Evolutionary conservation across 2,888 invertebrate species (phyloP), one percentile per base, ranked within the genome.

Genomic region (Pseudococcus jackbeardsleyi): DNA sequence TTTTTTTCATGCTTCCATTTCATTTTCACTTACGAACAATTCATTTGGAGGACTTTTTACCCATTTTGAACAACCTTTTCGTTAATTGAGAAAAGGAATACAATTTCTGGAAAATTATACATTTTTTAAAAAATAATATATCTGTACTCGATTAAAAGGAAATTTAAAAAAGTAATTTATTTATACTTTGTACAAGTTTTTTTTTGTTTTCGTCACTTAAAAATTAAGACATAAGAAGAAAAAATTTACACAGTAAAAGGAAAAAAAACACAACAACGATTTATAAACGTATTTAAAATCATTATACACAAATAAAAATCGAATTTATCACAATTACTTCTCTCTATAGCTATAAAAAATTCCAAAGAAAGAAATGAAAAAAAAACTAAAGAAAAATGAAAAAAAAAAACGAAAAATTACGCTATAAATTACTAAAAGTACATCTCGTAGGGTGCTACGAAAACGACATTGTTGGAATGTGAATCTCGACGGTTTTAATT

Each of bases 281-380:
- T 42, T 33, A 33, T 42, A 79, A 79, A 72, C 12, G 39, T 33
- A 15, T 39, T 72, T 79, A 42, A 39, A 79, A 79, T 42, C 33
- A 79, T 79, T 79, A 79, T 19, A 79, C 46, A 79, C 79, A 79
- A 42, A 79, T 12, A 79, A 79, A 79, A 79, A 72, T 72, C 79
- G 79, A 79, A 42, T 79, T 79, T 79, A 79, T 79, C 79, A 79
- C 79, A 79, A 79, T 59, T 59, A 59, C 42, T 42, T 79, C 46
- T 79, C 11, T 79, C 46, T 33, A 33, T 79, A 79, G 42, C 68
- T 72, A 33, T 72, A 72, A 33, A 72, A 72, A 72, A 72, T 72
- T 72, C 33, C 11, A 26, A 72, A 33, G 33, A 72, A 72, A 72
- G 15, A 72, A 72, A 33, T 33, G 26, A 33, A 15, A 72, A 33